Conservation (phyloP, 2,797 vertebrate species). For the Pelobates cultripes region DNA sequence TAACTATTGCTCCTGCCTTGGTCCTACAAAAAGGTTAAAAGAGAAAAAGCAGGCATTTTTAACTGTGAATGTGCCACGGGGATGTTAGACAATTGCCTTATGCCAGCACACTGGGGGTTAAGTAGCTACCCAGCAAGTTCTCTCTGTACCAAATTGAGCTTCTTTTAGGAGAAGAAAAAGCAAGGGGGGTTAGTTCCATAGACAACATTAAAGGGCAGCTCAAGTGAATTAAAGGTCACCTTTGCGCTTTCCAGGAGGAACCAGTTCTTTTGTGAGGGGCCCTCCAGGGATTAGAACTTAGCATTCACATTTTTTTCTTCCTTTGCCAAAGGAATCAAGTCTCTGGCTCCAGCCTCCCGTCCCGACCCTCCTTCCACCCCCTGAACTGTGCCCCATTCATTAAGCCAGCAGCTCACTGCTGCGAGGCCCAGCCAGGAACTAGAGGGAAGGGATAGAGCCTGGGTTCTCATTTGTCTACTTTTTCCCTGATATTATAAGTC, state of each 20-base stretch:
- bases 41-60: no score
- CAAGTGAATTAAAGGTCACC: slow-evolving; percentile 82
- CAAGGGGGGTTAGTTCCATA: slow-evolving; percentile 59
- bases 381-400: slow-evolving; percentile 67
- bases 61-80: no score
- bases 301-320: slow-evolving; percentile 70
- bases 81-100: no score
- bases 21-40: no score
- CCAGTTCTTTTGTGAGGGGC: slow-evolving; percentile 78
- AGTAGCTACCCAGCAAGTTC: background rate
- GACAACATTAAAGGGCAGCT: slow-evolving; percentile 77
- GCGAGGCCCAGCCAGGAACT: slow-evolving; percentile 66
- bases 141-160: slow-evolving; percentile 41
- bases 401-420: slow-evolving; percentile 59
- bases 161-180: slow-evolving; percentile 26
- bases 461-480: no score
- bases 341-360: slow-evolving; percentile 70
- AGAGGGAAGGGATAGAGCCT: slow-evolving; percentile 6
- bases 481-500: no score
- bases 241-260: slow-evolving; percentile 75
- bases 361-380: slow-evolving; percentile 41
- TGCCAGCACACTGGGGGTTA: background rate
- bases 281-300: slow-evolving; percentile 68
- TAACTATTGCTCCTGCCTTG: no score
- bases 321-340: slow-evolving; percentile 79